Conservation (phyloP, 2,113 vertebrate genomes). For the Phocoena sinus region DNA sequence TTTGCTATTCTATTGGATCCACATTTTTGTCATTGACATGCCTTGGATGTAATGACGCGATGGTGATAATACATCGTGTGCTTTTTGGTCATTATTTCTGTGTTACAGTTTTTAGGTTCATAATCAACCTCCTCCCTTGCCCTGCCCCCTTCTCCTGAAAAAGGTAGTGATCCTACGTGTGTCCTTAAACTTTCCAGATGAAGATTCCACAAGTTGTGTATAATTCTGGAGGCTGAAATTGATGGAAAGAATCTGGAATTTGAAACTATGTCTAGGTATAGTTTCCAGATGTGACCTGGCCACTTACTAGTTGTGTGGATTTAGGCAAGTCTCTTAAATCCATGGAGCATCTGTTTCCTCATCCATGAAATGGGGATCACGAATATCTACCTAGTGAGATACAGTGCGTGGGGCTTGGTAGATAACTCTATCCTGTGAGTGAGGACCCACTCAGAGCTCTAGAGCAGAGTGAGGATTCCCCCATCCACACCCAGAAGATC, state of each 20-base stretch:
- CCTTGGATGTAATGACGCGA: no score
- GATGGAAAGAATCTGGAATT: background rate
- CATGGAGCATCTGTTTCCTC: background rate
- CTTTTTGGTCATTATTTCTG: background rate
- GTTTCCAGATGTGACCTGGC: background rate
- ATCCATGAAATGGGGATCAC: background rate
- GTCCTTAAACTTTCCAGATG: background rate
- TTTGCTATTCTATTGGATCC: background rate
- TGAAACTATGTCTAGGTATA: background rate
- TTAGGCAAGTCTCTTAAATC: background rate
- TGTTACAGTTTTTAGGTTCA: background rate
- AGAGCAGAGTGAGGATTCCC: background rate
- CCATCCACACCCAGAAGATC: background rate
- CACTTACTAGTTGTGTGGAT: background rate
- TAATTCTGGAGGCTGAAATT: background rate
- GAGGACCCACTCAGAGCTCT: background rate
- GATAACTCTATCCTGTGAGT: background rate
- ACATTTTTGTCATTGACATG: background rate
- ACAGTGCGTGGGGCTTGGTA: rapidly evolving
- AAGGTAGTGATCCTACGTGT: rapidly evolving
- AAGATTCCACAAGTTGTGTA: background rate
- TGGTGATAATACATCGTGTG: background rate
- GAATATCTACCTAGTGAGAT: background rate
- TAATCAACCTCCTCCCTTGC: background rate
- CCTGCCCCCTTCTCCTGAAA: background rate